Conservation (phyloP, 2,888 invertebrate genomes). For the Chirona hameri region DNA sequence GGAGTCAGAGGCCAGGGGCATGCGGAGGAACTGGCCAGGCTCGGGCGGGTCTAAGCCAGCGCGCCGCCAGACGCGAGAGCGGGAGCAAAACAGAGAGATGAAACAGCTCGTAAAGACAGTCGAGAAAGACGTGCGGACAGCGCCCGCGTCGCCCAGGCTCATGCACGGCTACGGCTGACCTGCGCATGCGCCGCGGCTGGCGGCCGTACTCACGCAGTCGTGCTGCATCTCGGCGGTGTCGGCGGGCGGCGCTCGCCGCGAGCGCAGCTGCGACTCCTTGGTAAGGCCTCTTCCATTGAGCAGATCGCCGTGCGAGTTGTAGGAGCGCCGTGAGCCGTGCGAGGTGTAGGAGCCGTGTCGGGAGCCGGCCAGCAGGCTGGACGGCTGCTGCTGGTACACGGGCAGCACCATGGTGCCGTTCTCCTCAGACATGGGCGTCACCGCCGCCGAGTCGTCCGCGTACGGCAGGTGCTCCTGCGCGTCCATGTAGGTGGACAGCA, state of each 20-base stretch:
- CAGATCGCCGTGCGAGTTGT: constrained; percentile 88
- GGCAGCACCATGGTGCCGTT: constrained; percentile 82
- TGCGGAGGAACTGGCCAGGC: not conserved
- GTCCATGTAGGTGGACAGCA: constrained; percentile 86
- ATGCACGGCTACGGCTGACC: not conserved
- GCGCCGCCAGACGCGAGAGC: not conserved
- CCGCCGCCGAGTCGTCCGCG: constrained; percentile 95
- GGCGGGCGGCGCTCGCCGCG: constrained; percentile 33
- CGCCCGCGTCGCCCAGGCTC: constrained; percentile 39
- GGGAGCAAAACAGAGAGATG: constrained; percentile 34
- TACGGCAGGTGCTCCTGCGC: constrained; percentile 82
- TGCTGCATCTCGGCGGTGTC: constrained; percentile 1
- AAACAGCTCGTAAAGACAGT: constrained; percentile 37
- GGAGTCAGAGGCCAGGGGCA: not conserved
- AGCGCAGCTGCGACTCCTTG: constrained; percentile 77
- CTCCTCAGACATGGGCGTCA: constrained; percentile 94
- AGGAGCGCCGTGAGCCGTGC: constrained; percentile 87
- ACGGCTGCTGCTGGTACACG: constrained; percentile 38
- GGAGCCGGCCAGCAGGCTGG: constrained; percentile 65
- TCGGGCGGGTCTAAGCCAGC: not conserved
- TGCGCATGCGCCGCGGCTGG: constrained; percentile 5
- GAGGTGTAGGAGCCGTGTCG: constrained; percentile 94
- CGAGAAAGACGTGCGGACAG: constrained; percentile 34
- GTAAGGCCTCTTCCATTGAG: constrained; percentile 70
- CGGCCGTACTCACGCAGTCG: constrained; percentile 28